These are phyloP conservation scores for Clarias laeviceps DNA, from an alignment of 2,797 vertebrate species.

Conservation along the genomic window DNA sequence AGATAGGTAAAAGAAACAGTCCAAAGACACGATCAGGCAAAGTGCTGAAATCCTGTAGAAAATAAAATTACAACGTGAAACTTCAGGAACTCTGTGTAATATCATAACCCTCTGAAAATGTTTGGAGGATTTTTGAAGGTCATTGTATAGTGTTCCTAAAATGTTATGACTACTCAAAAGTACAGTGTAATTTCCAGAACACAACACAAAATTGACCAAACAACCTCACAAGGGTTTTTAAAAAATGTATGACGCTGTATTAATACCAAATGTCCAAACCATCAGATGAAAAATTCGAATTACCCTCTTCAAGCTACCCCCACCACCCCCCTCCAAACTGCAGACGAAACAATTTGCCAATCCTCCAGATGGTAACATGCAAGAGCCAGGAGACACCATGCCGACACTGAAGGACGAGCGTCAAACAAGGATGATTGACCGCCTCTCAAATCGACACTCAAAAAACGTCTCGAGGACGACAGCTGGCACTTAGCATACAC, in stretches of 20 bases:
- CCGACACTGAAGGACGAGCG: not conserved
- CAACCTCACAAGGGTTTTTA: not conserved
- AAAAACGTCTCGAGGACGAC: not conserved
- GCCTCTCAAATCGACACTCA: not conserved
- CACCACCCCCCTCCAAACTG: not conserved
- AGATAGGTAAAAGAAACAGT: not conserved
- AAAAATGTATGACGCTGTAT: not conserved
- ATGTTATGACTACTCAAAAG: not conserved
- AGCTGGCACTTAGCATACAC: not conserved
- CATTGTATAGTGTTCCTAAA: not conserved
- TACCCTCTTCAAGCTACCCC: not conserved
- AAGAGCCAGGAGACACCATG: constrained; percentile 25
- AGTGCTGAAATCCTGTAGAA: not conserved
- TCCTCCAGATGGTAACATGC: constrained; percentile 24
- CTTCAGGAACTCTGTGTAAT: not conserved
- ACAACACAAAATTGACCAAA: not conserved
- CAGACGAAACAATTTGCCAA: constrained; percentile 23
- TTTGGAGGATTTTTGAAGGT: not conserved
- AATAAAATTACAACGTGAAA: not conserved
- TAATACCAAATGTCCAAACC: not conserved
- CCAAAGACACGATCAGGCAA: not conserved
- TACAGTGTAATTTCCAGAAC: not conserved
- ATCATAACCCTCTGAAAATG: not conserved
- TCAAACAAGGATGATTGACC: not conserved
- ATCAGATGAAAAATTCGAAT: not conserved